phyloP scores from a whole-genome alignment of 2,113 vertebrate species.

The Azemiops feae region DNA sequence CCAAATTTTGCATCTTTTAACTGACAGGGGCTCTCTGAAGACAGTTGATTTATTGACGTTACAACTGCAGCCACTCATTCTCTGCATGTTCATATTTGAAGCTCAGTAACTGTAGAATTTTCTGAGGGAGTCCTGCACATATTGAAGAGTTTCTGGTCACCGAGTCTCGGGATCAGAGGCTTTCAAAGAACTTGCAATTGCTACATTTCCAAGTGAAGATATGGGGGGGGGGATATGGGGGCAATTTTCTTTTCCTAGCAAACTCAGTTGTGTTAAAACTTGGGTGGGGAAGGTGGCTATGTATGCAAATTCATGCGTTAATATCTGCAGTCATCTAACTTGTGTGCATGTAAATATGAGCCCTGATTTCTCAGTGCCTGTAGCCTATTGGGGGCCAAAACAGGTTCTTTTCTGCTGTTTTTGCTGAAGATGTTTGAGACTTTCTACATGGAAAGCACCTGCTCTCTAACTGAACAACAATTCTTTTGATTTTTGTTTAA shows the following conservation, averaged over 20 bases:
- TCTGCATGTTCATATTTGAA: background rate
- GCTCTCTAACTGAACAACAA: background rate
- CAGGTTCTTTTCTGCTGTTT: background rate
- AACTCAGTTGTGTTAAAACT: background rate
- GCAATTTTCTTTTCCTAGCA: background rate
- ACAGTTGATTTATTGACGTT: background rate
- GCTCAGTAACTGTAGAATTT: background rate
- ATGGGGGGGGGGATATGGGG: too few relatives aligned
- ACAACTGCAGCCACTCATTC: background rate
- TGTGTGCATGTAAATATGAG: background rate
- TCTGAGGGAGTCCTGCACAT: background rate
- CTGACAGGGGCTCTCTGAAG: background rate
- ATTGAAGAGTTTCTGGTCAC: background rate
- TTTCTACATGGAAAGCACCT: background rate
- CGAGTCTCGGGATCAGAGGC: background rate
- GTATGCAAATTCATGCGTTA: background rate
- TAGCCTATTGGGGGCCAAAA: background rate
- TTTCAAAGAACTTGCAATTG: background rate
- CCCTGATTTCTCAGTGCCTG: background rate
- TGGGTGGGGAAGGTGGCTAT: background rate
- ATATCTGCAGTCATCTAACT: background rate
- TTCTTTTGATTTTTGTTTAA: background rate
- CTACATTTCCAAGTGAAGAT: background rate
- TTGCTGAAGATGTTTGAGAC: background rate
- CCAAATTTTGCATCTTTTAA: background rate